Base-by-base conservation (phyloP, 1,140 invertebrate genomes). In the Drosophila sp. region DNA sequence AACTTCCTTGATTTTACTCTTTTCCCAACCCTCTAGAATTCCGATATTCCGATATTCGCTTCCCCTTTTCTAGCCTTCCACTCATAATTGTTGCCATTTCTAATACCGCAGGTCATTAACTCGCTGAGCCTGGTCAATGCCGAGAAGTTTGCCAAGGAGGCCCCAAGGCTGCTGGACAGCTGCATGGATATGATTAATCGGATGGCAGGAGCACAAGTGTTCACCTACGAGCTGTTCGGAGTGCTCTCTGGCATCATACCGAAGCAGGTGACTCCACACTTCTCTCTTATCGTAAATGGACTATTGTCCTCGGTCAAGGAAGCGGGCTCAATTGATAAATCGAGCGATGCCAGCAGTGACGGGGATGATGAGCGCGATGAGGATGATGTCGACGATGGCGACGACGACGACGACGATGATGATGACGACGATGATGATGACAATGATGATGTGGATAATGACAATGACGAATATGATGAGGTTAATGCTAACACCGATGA, bases 211-310 rank as follows among this genome's bases (percentile, higher is more conserved):
- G 27, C 16, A 0, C 61, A 72, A 7, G 29, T 71, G 6, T 58
- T 46, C 13, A 41, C 46, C 7, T 56, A 32, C 21, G 53, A 72
- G 4, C 41, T 72, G 11, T 21, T 75, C 8, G 59, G 45, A 2
- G 25, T 40, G 7, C 46, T 75, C 5, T 29, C 59, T 14, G 34
- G n/a, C 14, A 13, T 18, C 7, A 29, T 72, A 5, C 72, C 72
- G 1, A 14, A 59, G 0, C 6, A 59, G 14, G 38, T 72, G 2
- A 9, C 3, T 0, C 21, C 25, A 1, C 46, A 64, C 11, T 54
- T 76, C 0, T 4, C 34, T 13, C 9, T 34, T 0, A 54, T 76
- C 0, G 34, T 76, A 16, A 3, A 7, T 3, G 50, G n/a, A 9
- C 1, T 76, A 0, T 13, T 61, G 2, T 2, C 13, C 0, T 36